Base-by-base conservation (phyloP, 2,797 vertebrate genomes). In the Columba guinea region DNA sequence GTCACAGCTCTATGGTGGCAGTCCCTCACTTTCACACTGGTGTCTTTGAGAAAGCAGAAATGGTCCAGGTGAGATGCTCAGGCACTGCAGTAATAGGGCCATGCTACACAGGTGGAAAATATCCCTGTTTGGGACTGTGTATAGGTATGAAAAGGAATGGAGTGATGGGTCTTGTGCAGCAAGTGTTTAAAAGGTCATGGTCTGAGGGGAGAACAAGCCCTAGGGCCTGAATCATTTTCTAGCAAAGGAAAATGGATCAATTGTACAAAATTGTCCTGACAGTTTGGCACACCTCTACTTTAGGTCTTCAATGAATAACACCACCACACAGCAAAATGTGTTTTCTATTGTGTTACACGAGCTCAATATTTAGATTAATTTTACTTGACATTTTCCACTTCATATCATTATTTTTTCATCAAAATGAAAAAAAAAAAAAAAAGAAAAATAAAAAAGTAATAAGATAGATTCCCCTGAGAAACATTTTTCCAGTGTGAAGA, bases 381-480 rank as follows among this genome's bases (percentile, higher is more conserved):
- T 93, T 84, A 52, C 62, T 90, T 96, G 96, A 96, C 70, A 56
- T 96, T 95, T 97, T 90, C 94, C 86, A 94, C 64, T 94, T 96
- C 68, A 34, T 88, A 96, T 94, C 91, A 92, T 96, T 95, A 95
- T 41, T 93, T 80, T 89, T 92, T 88, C 75, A 96, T 93, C 88
- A 97, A 93, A 94, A 94, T 52, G 73, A 52, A 92, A 95, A 44
- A 44, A 18, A 44, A 44, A 44, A 44, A 44, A 41, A 41, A 41
- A 91, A 89, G 39, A 39, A 39, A 39, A 39, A 39, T 14, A 39
- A 96, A 95, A 91, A 92, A 88, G 95, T 87, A 94, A 94, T 95
- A 96, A 89, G 65, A 74, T 56, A 76, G 15, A 88, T 78, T 89
- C 93, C 79, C 92, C 51, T 7, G 93, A 89, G 93, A 87, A 90